These are phyloP conservation scores for Nemapogon koenigi DNA, from an alignment of 2,888 invertebrate genomes.

Conservation along the genomic window DNA sequence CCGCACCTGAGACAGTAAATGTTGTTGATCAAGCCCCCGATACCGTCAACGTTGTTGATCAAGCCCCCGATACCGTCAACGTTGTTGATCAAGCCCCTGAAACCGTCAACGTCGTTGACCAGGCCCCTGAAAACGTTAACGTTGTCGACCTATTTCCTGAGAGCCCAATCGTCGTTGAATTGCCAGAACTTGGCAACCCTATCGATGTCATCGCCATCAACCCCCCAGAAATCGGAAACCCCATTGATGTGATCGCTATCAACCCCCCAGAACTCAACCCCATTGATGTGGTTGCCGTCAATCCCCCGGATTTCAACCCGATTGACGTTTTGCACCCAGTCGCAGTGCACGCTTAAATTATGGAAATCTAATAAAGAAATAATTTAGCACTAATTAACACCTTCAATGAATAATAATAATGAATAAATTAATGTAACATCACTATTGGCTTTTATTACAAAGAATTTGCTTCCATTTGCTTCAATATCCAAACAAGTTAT, in stretches of 20 bases:
- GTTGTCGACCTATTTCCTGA: conserved; percentile 8
- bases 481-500: no score
- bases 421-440: no score
- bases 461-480: no score
- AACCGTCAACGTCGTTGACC: not conserved
- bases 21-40: conserved; percentile 8
- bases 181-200: conserved; percentile 17
- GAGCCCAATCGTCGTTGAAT: conserved; percentile 11
- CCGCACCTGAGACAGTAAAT: conserved; percentile 5
- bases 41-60: conserved; percentile 11
- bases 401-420: no score
- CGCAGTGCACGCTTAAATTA: conserved; percentile 13
- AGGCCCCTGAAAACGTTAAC: conserved; percentile 1
- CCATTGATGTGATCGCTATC: conserved; percentile 20
- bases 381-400: no score
- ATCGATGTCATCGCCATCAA: conserved; percentile 19
- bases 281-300: conserved; percentile 19
- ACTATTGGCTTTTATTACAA: no score
- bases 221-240: conserved; percentile 17
- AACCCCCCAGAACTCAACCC: conserved; percentile 18
- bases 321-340: conserved; percentile 17
- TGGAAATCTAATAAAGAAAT: not conserved
- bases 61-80: conserved; percentile 6
- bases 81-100: conserved; percentile 3
- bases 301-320: conserved; percentile 18